Evolutionary conservation across 1,140 invertebrate genomes (phyloP).

Genomic region (Bombyx mandarina): DNA sequence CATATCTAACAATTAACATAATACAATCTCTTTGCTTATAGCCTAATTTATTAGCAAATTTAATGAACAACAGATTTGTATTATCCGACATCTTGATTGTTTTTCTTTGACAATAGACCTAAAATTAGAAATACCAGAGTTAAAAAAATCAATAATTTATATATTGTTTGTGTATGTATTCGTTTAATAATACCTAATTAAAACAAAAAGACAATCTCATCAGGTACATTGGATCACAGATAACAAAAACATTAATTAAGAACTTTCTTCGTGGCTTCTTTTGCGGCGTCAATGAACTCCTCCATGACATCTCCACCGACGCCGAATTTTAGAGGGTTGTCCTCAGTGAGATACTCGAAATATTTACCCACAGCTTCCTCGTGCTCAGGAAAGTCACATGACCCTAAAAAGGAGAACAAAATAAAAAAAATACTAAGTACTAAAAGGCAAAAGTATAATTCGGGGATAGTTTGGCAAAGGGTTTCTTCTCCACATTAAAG

Average conservation of each 20-base stretch:
- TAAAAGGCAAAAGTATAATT: neutral
- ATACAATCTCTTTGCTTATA: no score
- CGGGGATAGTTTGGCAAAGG: no score
- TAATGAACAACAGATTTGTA: no score
- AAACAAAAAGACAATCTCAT: slow-evolving; percentile 11
- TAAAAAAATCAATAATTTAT: neutral
- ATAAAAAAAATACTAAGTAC: neutral
- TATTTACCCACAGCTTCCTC: slow-evolving; percentile 74
- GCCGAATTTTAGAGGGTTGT: slow-evolving; percentile 53
- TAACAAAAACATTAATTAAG: slow-evolving; percentile 14
- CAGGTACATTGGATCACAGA: slow-evolving; percentile 20
- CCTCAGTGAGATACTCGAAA: slow-evolving; percentile 69
- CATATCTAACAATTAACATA: no score
- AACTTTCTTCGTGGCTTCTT: slow-evolving; percentile 26
- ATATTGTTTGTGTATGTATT: neutral
- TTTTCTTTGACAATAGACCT: no score
- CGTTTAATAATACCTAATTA: neutral
- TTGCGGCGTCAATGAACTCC: slow-evolving; percentile 47
- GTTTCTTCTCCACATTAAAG: no score
- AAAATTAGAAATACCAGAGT: no score
- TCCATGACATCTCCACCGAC: slow-evolving; percentile 55
- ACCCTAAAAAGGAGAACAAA: slow-evolving; percentile 55
- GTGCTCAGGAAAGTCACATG: slow-evolving; percentile 77
- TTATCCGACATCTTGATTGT: no score
- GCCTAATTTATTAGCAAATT: no score